Evolutionary conservation across 2,113 vertebrate species (phyloP), one percentile per base, ranked within the genome.

Genomic region (Scatophagus argus): DNA sequence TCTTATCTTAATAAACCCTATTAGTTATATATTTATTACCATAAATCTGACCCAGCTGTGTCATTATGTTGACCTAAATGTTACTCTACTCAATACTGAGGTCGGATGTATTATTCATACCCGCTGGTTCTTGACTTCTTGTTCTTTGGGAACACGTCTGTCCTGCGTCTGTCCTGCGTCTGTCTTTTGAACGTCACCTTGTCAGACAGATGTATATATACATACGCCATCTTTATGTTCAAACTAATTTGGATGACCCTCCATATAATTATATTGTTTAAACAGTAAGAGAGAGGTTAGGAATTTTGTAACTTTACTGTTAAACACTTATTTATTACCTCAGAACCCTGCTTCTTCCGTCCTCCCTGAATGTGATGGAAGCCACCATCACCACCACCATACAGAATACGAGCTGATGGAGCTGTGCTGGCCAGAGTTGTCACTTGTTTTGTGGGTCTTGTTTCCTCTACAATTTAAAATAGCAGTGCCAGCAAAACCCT

Each of bases 381-480:
- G 11, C 31, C 7, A 29, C 21, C 2, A 46, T 3, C 1, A 29
- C 3, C 39, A 13, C 21, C 1, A 4, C 16, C 44, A 21, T 11
- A 10, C 10, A 10, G 2, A 2, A 11, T 10, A 8, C 38, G 27
- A 19, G 3, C 13, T 21, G 43, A 12, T 31, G 32, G 12, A 1
- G 16, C 1, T 21, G 55, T 23, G 41, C n/a, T n/a, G n/a, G n/a
- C n/a, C n/a, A n/a, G n/a, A n/a, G n/a, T n/a, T n/a, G n/a, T n/a
- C n/a, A n/a, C n/a, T n/a, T n/a, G n/a, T n/a, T n/a, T n/a, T n/a
- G n/a, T n/a, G n/a, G n/a, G 6, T 21, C 17, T 36, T 63, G 32
- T 67, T 75, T 38, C 65, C 34, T 11, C 31, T 39, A 0, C 3
- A 12, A 27, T 83, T 87, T 73, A 54, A 89, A 87, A 29, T 3